Evolutionary conservation across 2,888 invertebrate genomes (phyloP).

Genomic region (Drosophila paranaensis): DNA sequence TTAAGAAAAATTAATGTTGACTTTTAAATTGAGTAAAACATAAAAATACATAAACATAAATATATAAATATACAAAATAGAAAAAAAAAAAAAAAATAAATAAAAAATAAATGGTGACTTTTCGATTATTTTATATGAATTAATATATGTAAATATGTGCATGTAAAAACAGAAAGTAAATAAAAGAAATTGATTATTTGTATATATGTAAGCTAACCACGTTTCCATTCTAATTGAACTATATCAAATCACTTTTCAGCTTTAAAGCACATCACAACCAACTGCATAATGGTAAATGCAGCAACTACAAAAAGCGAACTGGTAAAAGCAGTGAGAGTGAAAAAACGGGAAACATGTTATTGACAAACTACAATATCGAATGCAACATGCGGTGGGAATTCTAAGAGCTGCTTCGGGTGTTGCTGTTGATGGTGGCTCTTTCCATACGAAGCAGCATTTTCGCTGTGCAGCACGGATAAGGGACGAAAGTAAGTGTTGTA

Average conservation of each 20-base stretch:
- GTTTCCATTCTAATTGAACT: background rate
- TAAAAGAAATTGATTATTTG: too few relatives aligned
- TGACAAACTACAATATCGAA: conserved; percentile 52
- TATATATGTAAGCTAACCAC: background rate
- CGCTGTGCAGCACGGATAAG: conserved; percentile 33
- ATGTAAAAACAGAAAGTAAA: too few relatives aligned
- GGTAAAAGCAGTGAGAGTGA: conserved; percentile 12
- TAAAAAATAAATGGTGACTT: too few relatives aligned
- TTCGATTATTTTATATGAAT: too few relatives aligned
- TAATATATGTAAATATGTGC: too few relatives aligned
- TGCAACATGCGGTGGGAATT: conserved; percentile 20
- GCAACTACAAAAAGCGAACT: background rate
- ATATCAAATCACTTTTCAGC: background rate
- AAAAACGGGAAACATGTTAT: conserved; percentile 46
- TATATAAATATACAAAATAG: too few relatives aligned
- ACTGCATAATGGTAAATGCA: conserved; percentile 18
- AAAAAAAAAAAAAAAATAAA: too few relatives aligned
- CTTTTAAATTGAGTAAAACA: too few relatives aligned
- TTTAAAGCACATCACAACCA: conserved; percentile 7
- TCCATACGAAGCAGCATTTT: background rate
- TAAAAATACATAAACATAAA: too few relatives aligned
- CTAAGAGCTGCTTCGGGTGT: background rate
- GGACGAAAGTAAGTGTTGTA: conserved; percentile 43
- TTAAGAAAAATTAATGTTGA: too few relatives aligned
- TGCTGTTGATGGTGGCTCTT: background rate